Evolutionary conservation across 2,888 invertebrate species (phyloP).

Genomic region (Nomada fabriciana): DNA sequence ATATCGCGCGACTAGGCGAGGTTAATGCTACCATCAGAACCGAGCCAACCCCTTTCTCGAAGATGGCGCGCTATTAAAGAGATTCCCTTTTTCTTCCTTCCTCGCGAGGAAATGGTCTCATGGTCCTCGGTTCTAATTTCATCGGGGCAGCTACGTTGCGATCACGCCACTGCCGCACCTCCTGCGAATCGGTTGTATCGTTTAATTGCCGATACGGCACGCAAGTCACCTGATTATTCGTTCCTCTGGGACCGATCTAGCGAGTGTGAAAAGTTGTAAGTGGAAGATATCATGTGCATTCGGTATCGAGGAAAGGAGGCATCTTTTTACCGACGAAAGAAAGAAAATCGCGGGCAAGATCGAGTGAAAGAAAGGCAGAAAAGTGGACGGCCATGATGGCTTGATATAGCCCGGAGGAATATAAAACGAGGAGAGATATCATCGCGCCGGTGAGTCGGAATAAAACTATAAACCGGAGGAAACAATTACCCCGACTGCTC

Average conservation of each 20-base stretch:
- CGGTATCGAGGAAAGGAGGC: not conserved
- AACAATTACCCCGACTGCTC: constrained; percentile 82
- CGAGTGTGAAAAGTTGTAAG: not conserved
- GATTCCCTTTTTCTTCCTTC: constrained; percentile 40
- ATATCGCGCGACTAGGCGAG: constrained; percentile 82
- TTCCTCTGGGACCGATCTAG: not conserved
- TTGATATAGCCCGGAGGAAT: constrained; percentile 78
- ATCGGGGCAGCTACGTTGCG: not conserved
- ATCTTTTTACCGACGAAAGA: not conserved
- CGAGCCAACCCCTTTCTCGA: constrained; percentile 56
- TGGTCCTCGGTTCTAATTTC: constrained; percentile 16
- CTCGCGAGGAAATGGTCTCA: not conserved
- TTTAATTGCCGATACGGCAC: constrained; percentile 1
- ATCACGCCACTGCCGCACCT: not conserved
- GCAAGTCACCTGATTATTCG: not conserved
- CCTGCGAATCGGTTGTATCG: not conserved
- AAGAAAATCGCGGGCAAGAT: constrained; percentile 25
- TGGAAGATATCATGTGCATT: no score
- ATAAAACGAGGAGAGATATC: constrained; percentile 82
- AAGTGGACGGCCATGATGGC: constrained; percentile 74
- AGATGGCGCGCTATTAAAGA: constrained; percentile 57
- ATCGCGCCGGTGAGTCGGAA: constrained; percentile 80
- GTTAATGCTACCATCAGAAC: constrained; percentile 77
- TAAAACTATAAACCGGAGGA: constrained; percentile 84
- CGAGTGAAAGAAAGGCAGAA: constrained; percentile 54